Evolutionary conservation across 2,113 vertebrate species (phyloP), one percentile per base, ranked within the genome.

Genomic region (Pandion haliaetus): DNA sequence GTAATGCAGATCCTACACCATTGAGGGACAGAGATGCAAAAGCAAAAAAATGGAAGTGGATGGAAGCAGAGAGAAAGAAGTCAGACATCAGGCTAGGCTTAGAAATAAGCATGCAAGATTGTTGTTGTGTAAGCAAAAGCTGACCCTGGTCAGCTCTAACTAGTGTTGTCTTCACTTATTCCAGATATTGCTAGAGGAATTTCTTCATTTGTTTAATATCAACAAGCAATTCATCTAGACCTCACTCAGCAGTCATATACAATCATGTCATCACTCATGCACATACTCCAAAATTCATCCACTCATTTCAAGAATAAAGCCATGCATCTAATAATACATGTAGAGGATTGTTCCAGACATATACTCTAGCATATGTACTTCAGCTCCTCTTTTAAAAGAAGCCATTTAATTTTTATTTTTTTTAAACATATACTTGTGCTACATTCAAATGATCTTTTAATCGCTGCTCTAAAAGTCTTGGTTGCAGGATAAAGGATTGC

Each of bases 201-300:
- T 92, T 90, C 87, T 93, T 95, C 71, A 72, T 95, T 96, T 95
- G 52, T 95, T 96, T 97, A 91, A 84, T 95, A 97, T 88, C 88
- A 96, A 58, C 76, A 94, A 90, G 82, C 92, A 96, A 92, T 97
- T 95, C 50, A 44, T 88, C 61, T 80, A 55, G 62, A 72, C 93
- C 94, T 95, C 71, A 86, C 86, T 96, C 74, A 90, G 38, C 72
- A 94, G 67, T 96, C 82, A 42, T 18, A n/a, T 69, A 26, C n/a
- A 70, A 82, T 95, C 80, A 52, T 57, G 63, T 95, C 86, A 91
- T 76, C 74, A 42, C 34, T 93, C 54, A 81, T 70, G 78, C 82
- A 82, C n/a, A 29, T 42, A 61, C 31, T 86, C 19, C 67, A 77
- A 50, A 92, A 59, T 80, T 45, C 7, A 58, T 84, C 66, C 61